Percentiles rank a stretch among this genome's conserved stretches.
phyloP scores from a whole-genome alignment of 1,140 invertebrate species.

The Drosophila biarmipes region DNA sequence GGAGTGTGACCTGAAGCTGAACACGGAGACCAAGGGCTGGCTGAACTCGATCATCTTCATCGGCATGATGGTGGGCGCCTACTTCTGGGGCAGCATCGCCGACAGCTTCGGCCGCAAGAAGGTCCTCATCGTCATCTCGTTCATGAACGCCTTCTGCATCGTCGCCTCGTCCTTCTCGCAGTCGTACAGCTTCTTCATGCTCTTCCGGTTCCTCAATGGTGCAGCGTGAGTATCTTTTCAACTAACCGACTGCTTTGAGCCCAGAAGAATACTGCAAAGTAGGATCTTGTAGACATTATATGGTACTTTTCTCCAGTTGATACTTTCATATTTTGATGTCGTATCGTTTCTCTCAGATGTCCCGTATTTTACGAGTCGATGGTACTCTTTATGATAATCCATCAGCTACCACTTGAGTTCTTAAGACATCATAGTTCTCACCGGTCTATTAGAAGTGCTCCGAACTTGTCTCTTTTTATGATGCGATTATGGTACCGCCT shows the following conservation, averaged over 20 bases:
- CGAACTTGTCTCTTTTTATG: too few species aligned
- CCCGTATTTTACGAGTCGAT: too few species aligned
- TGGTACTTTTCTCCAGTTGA: too few species aligned
- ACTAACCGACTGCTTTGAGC: neutral
- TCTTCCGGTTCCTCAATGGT: constrained; percentile 95
- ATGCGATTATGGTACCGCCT: too few species aligned
- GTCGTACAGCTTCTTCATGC: constrained; percentile 93
- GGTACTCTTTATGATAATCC: too few species aligned
- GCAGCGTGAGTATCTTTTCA: constrained; percentile 92
- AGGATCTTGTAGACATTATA: too few species aligned
- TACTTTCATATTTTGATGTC: too few species aligned
- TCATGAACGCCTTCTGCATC: constrained; percentile 95
- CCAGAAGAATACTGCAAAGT: too few species aligned
- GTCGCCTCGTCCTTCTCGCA: constrained; percentile 95
- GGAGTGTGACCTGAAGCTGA: constrained; percentile 95
- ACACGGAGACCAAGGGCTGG: constrained; percentile 94
- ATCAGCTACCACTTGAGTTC: too few species aligned
- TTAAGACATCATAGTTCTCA: too few species aligned
- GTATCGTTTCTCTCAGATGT: too few species aligned
- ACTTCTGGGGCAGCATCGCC: constrained; percentile 95
- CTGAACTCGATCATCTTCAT: constrained; percentile 94
- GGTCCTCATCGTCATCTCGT: constrained; percentile 93
- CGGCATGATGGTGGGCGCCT: constrained; percentile 97
- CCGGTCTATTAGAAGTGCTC: too few species aligned
- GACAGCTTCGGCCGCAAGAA: constrained; percentile 93